phyloP scores from a whole-genome alignment of 2,888 invertebrate genomes.

The Ceraclea dissimilis region DNA sequence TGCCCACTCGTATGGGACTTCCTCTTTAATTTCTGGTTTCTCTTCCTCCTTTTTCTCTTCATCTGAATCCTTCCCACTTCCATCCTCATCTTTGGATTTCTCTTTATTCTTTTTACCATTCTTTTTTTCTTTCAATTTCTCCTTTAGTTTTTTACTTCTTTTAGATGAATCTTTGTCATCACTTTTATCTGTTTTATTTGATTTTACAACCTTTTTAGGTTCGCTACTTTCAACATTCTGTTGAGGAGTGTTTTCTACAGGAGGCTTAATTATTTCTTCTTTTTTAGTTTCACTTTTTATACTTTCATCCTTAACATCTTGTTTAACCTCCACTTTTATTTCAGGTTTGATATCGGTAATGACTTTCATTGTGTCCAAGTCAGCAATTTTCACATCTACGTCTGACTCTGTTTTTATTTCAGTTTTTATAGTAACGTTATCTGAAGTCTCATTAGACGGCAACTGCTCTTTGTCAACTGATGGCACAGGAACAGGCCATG shows the following conservation, averaged over 20 bases:
- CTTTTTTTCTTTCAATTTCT: conserved; percentile 36
- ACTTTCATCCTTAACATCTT: conserved; percentile 6
- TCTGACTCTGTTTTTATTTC: conserved; percentile 48
- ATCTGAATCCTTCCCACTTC: conserved; percentile 45
- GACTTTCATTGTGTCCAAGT: conserved; percentile 44
- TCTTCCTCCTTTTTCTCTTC: conserved; percentile 57
- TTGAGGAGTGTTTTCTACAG: background rate
- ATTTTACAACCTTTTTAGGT: background rate
- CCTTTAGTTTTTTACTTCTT: conserved; percentile 35
- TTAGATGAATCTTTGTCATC: conserved; percentile 21
- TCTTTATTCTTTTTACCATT: conserved; percentile 44
- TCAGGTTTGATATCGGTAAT: conserved; percentile 29
- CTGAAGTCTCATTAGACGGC: background rate
- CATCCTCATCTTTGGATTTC: conserved; percentile 41
- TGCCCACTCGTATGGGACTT: conserved; percentile 86
- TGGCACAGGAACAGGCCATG: conserved; percentile 35
- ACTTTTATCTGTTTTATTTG: conserved; percentile 23
- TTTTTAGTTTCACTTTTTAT: conserved; percentile 15
- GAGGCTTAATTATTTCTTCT: conserved; percentile 8
- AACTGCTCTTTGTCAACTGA: no score
- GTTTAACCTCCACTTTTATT: conserved; percentile 13
- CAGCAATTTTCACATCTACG: conserved; percentile 47
- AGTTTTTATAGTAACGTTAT: conserved; percentile 29
- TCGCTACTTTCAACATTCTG: background rate
- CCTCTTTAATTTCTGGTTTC: conserved; percentile 67